Evolutionary conservation across 2,797 vertebrate species (phyloP).

Genomic region (Urosaurus nigricauda): DNA sequence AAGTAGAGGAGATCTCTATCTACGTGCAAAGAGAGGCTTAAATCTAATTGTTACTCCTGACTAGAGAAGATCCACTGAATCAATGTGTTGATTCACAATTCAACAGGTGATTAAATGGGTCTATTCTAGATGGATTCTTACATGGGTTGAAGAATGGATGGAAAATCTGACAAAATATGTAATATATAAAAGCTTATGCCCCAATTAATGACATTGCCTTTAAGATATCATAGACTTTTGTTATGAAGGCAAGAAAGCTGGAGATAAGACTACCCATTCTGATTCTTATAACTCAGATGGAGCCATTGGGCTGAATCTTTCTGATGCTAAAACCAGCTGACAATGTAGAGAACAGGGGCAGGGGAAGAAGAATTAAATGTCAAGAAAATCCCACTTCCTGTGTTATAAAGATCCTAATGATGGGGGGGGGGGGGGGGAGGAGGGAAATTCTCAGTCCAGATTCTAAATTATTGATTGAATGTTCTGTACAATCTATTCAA

Average conservation of each 20-base stretch:
- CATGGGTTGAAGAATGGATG: neutral
- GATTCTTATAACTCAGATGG: neutral
- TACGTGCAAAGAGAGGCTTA: neutral
- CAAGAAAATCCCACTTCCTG: slow-evolving; percentile 50
- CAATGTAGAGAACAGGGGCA: slow-evolving; percentile 15
- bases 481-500: slow-evolving; percentile 39
- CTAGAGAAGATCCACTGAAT: too few species aligned
- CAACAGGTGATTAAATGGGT: too few species aligned
- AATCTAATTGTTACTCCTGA: too few species aligned
- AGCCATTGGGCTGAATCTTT: neutral
- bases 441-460: slow-evolving; percentile 20
- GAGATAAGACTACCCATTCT: neutral
- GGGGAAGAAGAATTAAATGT: slow-evolving; percentile 35
- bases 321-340: slow-evolving; percentile 53
- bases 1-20: neutral
- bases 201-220: neutral
- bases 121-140: too few species aligned
- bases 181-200: too few species aligned
- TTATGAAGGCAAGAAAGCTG: neutral
- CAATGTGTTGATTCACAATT: too few species aligned
- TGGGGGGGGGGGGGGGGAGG: slow-evolving; percentile 58
- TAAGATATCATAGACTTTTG: neutral
- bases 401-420: slow-evolving; percentile 43
- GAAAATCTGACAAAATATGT: neutral
- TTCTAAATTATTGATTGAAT: slow-evolving; percentile 58